Evolutionary conservation across 2,113 vertebrate species (phyloP).

Genomic region (Irena cyanogastra): DNA sequence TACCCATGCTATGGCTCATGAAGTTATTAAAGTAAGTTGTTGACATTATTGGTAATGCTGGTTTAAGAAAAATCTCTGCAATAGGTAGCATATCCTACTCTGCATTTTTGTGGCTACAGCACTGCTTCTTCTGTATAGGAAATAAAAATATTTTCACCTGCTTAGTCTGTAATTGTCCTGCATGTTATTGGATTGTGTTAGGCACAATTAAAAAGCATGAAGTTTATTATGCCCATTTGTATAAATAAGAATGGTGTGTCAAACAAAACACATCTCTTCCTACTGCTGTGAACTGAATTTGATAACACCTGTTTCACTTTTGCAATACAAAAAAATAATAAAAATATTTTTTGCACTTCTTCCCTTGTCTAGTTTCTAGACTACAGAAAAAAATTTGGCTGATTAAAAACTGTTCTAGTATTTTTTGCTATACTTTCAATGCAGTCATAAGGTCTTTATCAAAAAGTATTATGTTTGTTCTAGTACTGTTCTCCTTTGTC

Average conservation of each 20-base stretch:
- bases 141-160: neutral
- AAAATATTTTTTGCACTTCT: neutral
- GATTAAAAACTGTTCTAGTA: neutral
- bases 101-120: neutral
- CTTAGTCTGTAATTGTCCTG: neutral
- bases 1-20: constrained; percentile 89
- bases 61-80: neutral
- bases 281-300: neutral
- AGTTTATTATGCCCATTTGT: neutral
- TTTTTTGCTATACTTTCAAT: neutral
- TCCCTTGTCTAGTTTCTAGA: neutral
- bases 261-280: neutral
- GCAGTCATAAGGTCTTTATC: neutral
- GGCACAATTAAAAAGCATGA: neutral
- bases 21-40: constrained; percentile 86
- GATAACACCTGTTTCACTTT: neutral
- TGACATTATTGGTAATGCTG: neutral
- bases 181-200: neutral
- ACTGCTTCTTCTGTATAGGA: neutral
- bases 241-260: neutral
- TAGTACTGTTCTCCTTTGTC: neutral
- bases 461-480: neutral
- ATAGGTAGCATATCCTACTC: neutral
- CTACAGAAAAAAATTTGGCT: neutral
- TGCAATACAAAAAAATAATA: neutral